Percentiles rank a stretch among this genome's conserved stretches.
phyloP scores from a whole-genome alignment of 2,888 invertebrate species.

The Machimus rusticus region DNA sequence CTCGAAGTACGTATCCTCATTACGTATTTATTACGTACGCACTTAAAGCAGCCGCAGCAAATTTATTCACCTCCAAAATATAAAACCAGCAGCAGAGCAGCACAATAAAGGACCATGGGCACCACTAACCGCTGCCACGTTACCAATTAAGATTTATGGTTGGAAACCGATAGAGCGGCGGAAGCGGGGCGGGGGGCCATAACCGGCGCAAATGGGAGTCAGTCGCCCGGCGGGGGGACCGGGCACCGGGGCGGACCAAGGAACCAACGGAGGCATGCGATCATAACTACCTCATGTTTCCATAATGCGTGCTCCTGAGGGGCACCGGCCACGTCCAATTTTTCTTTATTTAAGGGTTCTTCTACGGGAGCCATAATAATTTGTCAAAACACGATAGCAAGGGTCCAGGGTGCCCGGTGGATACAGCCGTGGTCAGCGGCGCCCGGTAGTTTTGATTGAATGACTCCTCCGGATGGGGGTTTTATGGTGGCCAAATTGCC shows the following conservation, averaged over 20 bases:
- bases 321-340: constrained; percentile 41
- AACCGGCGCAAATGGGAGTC: constrained; percentile 27
- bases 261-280: constrained; percentile 11
- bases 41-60: constrained; percentile 45
- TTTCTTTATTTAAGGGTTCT: constrained; percentile 46
- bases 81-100: constrained; percentile 43
- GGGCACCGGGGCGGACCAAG: neutral
- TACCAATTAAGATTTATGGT: constrained; percentile 49
- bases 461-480: constrained; percentile 35
- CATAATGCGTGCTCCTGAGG: constrained; percentile 31
- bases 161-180: constrained; percentile 45
- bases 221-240: neutral
- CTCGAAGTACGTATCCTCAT: constrained; percentile 43
- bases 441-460: constrained; percentile 37
- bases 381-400: constrained; percentile 34
- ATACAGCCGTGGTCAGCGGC: constrained; percentile 27
- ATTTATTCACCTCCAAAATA: constrained; percentile 48
- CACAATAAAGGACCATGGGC: constrained; percentile 39
- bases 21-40: constrained; percentile 48
- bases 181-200: constrained; percentile 1
- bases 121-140: constrained; percentile 47
- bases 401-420: neutral
- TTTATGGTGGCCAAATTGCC: constrained; percentile 29
- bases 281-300: constrained; percentile 43
- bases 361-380: constrained; percentile 38